Conservation (phyloP, 1,140 invertebrate genomes). For the Brachystomella parvula region DNA sequence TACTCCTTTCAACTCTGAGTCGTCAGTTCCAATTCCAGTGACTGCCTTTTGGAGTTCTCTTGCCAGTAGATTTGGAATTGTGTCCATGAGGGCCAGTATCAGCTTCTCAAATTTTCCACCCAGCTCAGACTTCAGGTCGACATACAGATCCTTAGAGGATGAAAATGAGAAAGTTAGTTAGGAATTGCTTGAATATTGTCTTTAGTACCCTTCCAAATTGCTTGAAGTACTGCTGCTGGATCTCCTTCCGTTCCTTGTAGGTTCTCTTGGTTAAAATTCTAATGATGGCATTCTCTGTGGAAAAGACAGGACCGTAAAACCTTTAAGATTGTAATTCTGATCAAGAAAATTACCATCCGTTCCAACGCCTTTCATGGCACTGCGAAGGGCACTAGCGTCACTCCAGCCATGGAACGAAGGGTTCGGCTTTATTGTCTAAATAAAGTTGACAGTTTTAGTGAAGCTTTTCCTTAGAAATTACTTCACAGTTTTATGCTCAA, state of each 20-base stretch:
- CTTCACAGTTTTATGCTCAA: no score
- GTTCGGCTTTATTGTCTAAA: slow-evolving; percentile 40
- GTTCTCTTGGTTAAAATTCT: neutral
- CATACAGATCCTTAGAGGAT: slow-evolving; percentile 59
- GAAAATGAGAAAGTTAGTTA: neutral
- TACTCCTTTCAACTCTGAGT: slow-evolving; percentile 45
- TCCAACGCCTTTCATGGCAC: slow-evolving; percentile 66
- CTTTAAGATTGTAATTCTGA: neutral
- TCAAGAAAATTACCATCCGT: slow-evolving; percentile 50
- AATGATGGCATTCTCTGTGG: neutral
- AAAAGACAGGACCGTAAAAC: neutral
- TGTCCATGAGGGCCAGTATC: slow-evolving; percentile 61
- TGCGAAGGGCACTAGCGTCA: slow-evolving; percentile 58
- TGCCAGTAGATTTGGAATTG: slow-evolving; percentile 61
- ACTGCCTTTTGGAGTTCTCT: slow-evolving; percentile 59
- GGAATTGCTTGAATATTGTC: neutral
- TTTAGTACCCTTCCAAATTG: neutral
- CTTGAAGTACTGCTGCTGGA: neutral
- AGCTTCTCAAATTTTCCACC: slow-evolving; percentile 70
- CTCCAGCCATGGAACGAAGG: slow-evolving; percentile 54
- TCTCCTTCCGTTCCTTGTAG: neutral
- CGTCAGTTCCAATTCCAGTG: slow-evolving; percentile 57
- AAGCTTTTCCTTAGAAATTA: no score
- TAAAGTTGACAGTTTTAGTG: no score
- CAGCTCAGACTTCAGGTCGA: slow-evolving; percentile 65